Evolutionary conservation across 2,888 invertebrate species (phyloP).

Genomic region (Tiliacea citrago): DNA sequence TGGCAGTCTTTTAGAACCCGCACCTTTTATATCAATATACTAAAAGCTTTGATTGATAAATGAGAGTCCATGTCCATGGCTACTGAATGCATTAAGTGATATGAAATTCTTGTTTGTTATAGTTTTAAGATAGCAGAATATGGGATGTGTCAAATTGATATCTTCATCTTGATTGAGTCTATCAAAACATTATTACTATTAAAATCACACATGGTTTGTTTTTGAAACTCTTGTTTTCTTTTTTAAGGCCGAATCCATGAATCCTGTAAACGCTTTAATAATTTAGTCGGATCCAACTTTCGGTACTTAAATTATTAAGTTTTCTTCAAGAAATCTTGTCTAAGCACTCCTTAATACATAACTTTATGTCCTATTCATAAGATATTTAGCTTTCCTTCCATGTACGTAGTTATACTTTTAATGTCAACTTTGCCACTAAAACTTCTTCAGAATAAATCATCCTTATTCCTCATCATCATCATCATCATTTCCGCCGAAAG

Average conservation of each 20-base stretch:
- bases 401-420: background rate
- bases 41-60: conserved; percentile 63
- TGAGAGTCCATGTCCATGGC: conserved; percentile 16
- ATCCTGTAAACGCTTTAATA: background rate
- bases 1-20: conserved; percentile 21
- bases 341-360: background rate
- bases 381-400: background rate
- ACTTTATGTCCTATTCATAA: background rate
- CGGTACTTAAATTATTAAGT: background rate
- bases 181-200: background rate
- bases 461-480: too few species aligned
- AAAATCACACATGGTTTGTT: background rate
- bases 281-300: background rate
- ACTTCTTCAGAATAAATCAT: background rate
- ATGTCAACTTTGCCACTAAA: background rate
- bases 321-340: background rate
- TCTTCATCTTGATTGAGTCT: conserved; percentile 12
- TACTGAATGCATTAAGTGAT: conserved; percentile 30
- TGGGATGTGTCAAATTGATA: conserved; percentile 8
- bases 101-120: conserved; percentile 19
- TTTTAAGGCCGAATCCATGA: background rate
- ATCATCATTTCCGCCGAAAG: too few species aligned
- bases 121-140: background rate
- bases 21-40: conserved; percentile 41
- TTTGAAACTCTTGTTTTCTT: background rate